Evolutionary conservation across 2,113 vertebrate genomes (phyloP), one percentile per base, ranked within the genome.

Genomic region (Cyprichromis sp.): DNA sequence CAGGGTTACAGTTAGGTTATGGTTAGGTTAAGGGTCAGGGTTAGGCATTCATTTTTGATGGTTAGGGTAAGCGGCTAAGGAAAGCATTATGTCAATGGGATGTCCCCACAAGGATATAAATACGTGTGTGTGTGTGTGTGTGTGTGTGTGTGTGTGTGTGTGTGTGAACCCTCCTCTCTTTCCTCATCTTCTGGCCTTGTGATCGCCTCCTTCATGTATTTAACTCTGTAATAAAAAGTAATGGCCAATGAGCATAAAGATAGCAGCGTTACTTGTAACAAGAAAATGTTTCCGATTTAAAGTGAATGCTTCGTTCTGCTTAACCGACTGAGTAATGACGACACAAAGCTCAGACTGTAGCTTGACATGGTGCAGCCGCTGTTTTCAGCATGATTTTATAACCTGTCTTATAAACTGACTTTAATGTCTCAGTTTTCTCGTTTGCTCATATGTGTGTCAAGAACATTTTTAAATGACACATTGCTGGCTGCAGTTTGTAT

Each of bases 31-130:
- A 55, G 54, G 55, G 13, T 57, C 3, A 29, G 13, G 24, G 26
- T 6, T 16, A 29, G 55, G 13, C 3, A 16, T 59, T 16, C 0
- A 59, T 29, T 59, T 59, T 2, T 29, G 0, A 9, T 1, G 55
- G 55, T 5, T 4, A 24, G 24, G 24, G 24, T 24, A 24, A 24
- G 26, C 26, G 4, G 26, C n/a, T 16, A 47, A 2, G 45, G 7
- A 47, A 47, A 47, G 45, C 45, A 47, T 45, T 45, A 45, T 45
- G 42, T 45, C 12, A 45, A 45, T 45, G 14, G 1, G 45, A 47
- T 16, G 45, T 47, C 14, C 45, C 45, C 45, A 17, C 14, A 8
- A 47, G 2, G 45, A 8, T 17, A 47, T 47, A 47, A 47, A 17
- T 47, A 17, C 14, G 11, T 2, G 9, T 5, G 5, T 10, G 17